phyloP scores from a whole-genome alignment of 2,888 invertebrate genomes.

The Caenorhabditis panamensis region DNA sequence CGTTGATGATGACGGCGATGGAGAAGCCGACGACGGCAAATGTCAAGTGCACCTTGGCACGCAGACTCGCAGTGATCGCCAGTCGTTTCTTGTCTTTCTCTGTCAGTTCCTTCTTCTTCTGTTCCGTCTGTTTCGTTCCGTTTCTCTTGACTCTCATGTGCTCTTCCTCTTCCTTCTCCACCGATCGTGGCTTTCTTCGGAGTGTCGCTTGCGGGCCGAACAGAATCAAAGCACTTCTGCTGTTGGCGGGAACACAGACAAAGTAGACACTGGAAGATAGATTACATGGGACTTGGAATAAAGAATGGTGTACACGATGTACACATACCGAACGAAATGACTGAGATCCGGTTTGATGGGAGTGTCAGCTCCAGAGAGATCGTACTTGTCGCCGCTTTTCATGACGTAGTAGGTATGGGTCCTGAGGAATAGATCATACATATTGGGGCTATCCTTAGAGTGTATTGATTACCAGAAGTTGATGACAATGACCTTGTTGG shows the following conservation, averaged over 20 bases:
- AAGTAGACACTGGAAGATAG: conserved; percentile 42
- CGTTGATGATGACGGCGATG: conserved; percentile 11
- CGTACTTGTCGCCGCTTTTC: conserved; percentile 6
- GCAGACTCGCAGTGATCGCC: not conserved
- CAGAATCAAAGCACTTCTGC: conserved; percentile 37
- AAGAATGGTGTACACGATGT: not conserved
- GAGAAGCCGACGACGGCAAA: not conserved
- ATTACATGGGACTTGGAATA: not conserved
- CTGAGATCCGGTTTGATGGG: conserved; percentile 9
- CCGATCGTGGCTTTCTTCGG: not conserved
- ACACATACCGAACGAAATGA: conserved; percentile 28
- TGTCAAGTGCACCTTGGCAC: not conserved
- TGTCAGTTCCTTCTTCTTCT: not conserved
- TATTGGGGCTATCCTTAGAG: not conserved
- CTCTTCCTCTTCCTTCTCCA: no score
- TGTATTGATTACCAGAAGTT: conserved; percentile 15
- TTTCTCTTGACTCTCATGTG: not conserved
- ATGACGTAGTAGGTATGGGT: conserved; percentile 24
- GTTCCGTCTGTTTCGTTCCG: not conserved
- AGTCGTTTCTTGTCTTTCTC: no score
- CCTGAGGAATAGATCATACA: conserved; percentile 5
- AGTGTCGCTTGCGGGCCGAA: conserved; percentile 19
- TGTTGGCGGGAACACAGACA: conserved; percentile 44
- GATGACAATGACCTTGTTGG: conserved; percentile 16
- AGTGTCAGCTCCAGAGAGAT: not conserved